Evolutionary conservation across 1,140 invertebrate genomes (phyloP).

Genomic region (Scaptomyza graminum): DNA sequence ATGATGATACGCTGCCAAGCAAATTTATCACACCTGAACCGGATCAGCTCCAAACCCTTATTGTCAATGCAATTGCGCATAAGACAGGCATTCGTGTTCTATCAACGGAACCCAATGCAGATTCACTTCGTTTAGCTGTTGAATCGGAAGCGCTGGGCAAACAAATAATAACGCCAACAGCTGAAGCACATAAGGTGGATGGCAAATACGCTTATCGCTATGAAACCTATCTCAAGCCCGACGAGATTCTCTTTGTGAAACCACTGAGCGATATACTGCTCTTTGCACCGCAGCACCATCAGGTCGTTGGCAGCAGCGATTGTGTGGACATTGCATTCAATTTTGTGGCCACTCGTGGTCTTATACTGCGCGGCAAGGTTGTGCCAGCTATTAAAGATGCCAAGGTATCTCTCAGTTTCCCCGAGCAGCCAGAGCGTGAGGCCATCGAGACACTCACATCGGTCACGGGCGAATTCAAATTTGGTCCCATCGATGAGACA

Average conservation of each 20-base stretch:
- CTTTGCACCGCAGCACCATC: slow-evolving; percentile 88
- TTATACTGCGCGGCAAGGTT: slow-evolving; percentile 84
- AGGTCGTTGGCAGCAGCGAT: slow-evolving; percentile 88
- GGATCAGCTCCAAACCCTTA: slow-evolving; percentile 68
- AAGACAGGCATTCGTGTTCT: slow-evolving; percentile 84
- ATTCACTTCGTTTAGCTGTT: slow-evolving; percentile 80
- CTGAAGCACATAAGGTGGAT: slow-evolving; percentile 77
- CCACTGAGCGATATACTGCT: slow-evolving; percentile 88
- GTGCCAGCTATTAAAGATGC: slow-evolving; percentile 86
- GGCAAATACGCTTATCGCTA: slow-evolving; percentile 84
- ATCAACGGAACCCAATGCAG: slow-evolving; percentile 72
- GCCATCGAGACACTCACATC: slow-evolving; percentile 77
- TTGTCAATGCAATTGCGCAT: slow-evolving; percentile 84
- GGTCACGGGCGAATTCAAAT: slow-evolving; percentile 89
- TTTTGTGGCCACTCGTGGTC: slow-evolving; percentile 85
- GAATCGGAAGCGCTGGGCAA: slow-evolving; percentile 77
- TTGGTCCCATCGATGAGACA: slow-evolving; percentile 89
- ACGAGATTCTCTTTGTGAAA: slow-evolving; percentile 86
- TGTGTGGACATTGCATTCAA: slow-evolving; percentile 87
- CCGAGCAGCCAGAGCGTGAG: slow-evolving; percentile 72
- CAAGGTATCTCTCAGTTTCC: slow-evolving; percentile 85
- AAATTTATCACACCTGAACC: slow-evolving; percentile 74
- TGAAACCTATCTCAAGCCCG: slow-evolving; percentile 85
- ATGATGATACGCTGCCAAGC: slow-evolving; percentile 84
- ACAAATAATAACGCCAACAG: slow-evolving; percentile 75